These are phyloP conservation scores for Sminthurinus signatus DNA, from an alignment of 1,140 invertebrate species.

Conservation along the genomic window DNA sequence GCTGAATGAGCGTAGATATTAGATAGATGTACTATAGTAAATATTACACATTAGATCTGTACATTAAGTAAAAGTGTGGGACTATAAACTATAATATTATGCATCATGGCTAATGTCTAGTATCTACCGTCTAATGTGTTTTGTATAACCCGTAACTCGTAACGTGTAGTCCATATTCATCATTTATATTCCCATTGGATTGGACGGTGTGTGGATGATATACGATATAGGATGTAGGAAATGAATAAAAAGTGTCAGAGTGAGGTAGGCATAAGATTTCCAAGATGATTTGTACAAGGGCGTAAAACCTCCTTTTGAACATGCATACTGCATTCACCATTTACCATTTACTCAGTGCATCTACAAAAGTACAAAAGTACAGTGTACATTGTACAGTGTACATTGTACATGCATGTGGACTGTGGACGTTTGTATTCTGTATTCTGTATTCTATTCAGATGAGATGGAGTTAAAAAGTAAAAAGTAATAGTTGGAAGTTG, in stretches of 20 bases:
- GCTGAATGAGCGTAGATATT: no score
- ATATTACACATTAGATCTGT: no score
- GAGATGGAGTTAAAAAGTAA: background rate
- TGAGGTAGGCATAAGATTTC: slow-evolving; percentile 3
- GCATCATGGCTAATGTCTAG: background rate
- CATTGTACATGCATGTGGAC: no score
- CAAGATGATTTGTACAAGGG: background rate
- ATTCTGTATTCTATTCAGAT: no score
- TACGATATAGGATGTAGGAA: background rate
- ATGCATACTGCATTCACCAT: background rate
- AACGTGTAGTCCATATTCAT: no score
- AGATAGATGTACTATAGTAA: no score
- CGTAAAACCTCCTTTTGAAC: background rate
- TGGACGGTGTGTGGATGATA: background rate
- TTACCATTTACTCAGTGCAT: background rate
- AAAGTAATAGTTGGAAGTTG: background rate
- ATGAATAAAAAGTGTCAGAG: slow-evolving; percentile 17
- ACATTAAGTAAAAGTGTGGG: no score
- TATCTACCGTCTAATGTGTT: background rate
- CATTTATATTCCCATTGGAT: background rate
- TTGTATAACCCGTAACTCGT: background rate
- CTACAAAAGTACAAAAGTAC: background rate
- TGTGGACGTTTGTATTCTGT: no score
- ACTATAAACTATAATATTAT: background rate
- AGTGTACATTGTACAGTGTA: no score